These are phyloP conservation scores for Eidolon helvum DNA, from an alignment of 2,113 vertebrate species.

Conservation along the genomic window DNA sequence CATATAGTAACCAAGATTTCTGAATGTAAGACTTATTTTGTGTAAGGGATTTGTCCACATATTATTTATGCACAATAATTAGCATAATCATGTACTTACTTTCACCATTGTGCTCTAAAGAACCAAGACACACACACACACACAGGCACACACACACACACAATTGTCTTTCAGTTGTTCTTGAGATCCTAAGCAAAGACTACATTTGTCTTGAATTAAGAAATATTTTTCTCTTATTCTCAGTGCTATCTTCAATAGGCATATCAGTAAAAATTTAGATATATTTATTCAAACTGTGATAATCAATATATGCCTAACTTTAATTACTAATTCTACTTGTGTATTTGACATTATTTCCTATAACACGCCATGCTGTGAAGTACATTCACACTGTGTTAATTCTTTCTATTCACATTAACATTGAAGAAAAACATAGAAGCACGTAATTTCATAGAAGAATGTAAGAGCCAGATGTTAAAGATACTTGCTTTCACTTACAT, in stretches of 20 bases:
- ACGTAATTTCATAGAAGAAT: not conserved
- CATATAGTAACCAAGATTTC: not conserved
- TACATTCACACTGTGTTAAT: conserved; percentile 3
- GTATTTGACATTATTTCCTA: conserved; percentile 47
- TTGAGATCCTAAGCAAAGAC: not conserved
- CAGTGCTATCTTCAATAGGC: conserved; percentile 60
- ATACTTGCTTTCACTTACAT: not conserved
- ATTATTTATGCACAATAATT: no score
- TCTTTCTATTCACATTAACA: not conserved
- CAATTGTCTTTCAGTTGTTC: not conserved
- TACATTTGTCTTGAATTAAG: conserved; percentile 55
- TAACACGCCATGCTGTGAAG: conserved; percentile 29
- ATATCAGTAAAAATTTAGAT: not conserved
- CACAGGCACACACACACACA: not conserved
- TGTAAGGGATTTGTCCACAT: not conserved
- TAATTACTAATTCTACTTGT: conserved; percentile 40
- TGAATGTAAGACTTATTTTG: not conserved
- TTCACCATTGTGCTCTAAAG: not conserved
- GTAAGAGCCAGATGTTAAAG: not conserved
- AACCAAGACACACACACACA: not conserved
- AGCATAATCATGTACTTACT: not conserved
- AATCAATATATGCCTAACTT: conserved; percentile 52
- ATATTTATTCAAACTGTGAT: conserved; percentile 38
- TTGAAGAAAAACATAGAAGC: not conserved
- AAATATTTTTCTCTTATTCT: conserved; percentile 56